Evolutionary conservation across 1,140 invertebrate genomes (phyloP), one percentile per base, ranked within the genome.

Genomic region (roundworm (Caenorhabditis elegans)): DNA sequence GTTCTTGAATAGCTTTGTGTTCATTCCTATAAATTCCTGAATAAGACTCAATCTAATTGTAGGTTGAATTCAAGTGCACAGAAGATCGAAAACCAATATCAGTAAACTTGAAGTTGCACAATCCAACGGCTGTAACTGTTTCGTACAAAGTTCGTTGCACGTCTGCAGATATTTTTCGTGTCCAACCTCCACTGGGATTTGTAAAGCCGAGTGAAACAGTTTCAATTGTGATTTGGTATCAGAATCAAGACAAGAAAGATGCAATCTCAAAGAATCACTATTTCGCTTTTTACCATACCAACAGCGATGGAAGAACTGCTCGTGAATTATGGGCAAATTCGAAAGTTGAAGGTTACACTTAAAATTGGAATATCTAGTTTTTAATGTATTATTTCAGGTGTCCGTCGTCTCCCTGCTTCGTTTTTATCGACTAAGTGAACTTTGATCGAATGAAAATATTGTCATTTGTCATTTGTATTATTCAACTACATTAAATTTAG

Each of bases 151-250:
- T 82, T 49, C 39, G 49, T 22, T 78, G 75, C 19, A 82, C 81
- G 8, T 78, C 75, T 31, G 53, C 51, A 1, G 81, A 82, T 1
- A 82, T 82, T 43, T 82, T 82, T 31, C 81, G 81, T 48, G 81
- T 82, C 3, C 48, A 78, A 39, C 81, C 81, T 5, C 81, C 81
- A 13, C 34, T 79, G n/a, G 81, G 81, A 24, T 82, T 78, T 51
- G 31, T 82, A 5, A 55, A 55, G 17, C 8, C 75, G 13, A 39
- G 26, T 28, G 81, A 82, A 47, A 46, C 75, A 17, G 17, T 78
- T 24, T 34, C 46, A 4, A 55, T 82, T 26, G 24, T 46, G 24
- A 76, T 82, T 49, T 60, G 51, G 48, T 82, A 77, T 49, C 76
- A 82, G 47, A 82, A 78, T 49, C 26, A 60, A 36, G 53, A 70